phyloP scores from a whole-genome alignment of 2,113 vertebrate species.

The Noturus placidus region DNA sequence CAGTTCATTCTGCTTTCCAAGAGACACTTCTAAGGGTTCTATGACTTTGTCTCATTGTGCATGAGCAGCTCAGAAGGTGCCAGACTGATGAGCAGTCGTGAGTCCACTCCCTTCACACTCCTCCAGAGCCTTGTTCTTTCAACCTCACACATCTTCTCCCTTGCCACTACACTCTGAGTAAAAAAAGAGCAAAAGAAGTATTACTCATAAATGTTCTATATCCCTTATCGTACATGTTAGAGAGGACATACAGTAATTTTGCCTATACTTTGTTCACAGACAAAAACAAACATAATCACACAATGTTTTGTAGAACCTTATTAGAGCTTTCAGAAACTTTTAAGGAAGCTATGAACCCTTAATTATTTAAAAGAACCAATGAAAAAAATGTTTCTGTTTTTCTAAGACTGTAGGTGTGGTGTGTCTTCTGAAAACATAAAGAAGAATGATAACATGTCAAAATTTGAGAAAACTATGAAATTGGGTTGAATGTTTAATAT shows the following conservation, averaged over 20 bases:
- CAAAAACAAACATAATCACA: background rate
- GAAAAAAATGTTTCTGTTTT: background rate
- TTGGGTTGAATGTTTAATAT: background rate
- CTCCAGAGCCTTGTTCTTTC: background rate
- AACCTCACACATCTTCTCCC: constrained; percentile 9
- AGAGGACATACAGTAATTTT: background rate
- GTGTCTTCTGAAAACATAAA: background rate
- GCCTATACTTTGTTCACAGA: background rate
- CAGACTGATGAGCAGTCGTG: background rate
- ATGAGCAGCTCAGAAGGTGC: constrained; percentile 6
- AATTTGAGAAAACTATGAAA: background rate
- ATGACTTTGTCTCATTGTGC: background rate
- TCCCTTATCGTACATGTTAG: background rate
- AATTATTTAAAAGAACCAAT: background rate
- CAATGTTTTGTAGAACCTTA: background rate
- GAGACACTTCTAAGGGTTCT: background rate
- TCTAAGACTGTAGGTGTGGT: background rate
- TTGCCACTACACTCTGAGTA: background rate
- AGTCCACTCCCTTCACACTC: constrained; percentile 1
- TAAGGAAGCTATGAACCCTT: background rate
- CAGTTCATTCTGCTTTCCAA: background rate
- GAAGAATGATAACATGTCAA: background rate
- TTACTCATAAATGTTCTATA: background rate
- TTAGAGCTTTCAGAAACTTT: background rate
- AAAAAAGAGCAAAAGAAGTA: background rate